Evolutionary conservation across 2,888 invertebrate genomes (phyloP), one percentile per base, ranked within the genome.

Genomic region (Villa cingulata): DNA sequence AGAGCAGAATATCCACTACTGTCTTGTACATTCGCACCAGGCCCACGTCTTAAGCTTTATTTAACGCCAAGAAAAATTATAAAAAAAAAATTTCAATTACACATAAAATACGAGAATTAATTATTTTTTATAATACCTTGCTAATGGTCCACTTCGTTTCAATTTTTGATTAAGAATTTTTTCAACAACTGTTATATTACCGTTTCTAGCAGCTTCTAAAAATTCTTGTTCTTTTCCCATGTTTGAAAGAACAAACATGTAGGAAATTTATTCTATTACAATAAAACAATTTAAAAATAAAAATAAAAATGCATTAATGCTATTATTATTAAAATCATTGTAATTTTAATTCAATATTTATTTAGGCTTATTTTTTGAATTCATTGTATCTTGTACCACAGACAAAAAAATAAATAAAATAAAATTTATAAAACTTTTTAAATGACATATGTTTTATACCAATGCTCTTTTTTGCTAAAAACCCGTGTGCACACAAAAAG

Each of bases 181-280:
- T 71, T 92, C 91, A 57, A 92, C 88, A 60, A 84, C 80, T 58
- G 80, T 76, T 62, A 83, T 78, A 72, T 94, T 89, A 66, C 94
- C 95, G 74, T 83, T 88, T 62, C 94, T 81, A 58, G 94, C 90
- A 60, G 92, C 95, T 68, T 95, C 94, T 70, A 95, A 76, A 71
- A 95, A 80, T 74, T 95, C 94, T 72, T 92, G 90, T 72, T 95
- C 94, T 74, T 91, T 91, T 68, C 94, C 94, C 92, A 95, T 95
- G 34, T 39, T 49, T 37, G 37, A 23, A 32, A 51, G 53, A 47
- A 52, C 62, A 61, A 62, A 46, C 41, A 46, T 46, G 41, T 46
- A 32, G n/a, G n/a, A n/a, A n/a, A n/a, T n/a, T n/a, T n/a, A n/a
- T n/a, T n/a, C n/a, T n/a, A n/a, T n/a, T n/a, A n/a, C n/a, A n/a